phyloP scores from a whole-genome alignment of 1,140 invertebrate species.

The Magallana angulata region DNA sequence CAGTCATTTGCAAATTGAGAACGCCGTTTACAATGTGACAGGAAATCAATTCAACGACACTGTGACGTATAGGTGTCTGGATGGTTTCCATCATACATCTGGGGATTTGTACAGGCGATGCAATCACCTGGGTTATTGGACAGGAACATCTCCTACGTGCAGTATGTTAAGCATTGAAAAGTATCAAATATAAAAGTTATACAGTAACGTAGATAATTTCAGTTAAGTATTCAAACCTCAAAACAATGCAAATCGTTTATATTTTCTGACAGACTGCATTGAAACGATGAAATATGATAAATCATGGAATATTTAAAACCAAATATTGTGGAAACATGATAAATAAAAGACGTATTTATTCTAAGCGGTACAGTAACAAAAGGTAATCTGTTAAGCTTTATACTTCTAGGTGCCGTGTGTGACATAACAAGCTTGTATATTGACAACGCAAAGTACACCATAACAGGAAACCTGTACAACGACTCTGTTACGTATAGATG shows the following conservation, averaged over 20 bases:
- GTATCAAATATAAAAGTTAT: no score
- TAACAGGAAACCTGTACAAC: conserved; percentile 4
- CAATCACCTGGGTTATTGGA: background rate
- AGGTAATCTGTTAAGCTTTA: no score
- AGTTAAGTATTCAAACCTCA: no score
- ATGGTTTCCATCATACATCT: background rate
- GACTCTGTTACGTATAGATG: conserved; percentile 32
- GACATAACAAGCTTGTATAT: background rate
- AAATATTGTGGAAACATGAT: no score
- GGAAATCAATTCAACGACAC: conserved; percentile 6
- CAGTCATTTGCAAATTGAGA: background rate
- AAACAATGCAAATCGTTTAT: no score
- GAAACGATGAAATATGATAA: no score
- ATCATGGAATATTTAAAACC: no score
- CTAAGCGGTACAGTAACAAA: no score
- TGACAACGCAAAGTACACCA: background rate
- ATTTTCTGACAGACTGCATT: no score
- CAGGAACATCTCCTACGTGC: background rate
- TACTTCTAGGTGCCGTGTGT: background rate
- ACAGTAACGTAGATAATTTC: no score
- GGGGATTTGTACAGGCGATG: conserved; percentile 9
- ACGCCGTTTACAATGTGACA: background rate
- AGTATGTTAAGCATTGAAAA: no score
- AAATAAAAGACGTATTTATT: no score
- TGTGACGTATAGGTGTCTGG: conserved; percentile 24